Conservation (phyloP, 2,888 invertebrate species). For the Trachelus troglodyta region DNA sequence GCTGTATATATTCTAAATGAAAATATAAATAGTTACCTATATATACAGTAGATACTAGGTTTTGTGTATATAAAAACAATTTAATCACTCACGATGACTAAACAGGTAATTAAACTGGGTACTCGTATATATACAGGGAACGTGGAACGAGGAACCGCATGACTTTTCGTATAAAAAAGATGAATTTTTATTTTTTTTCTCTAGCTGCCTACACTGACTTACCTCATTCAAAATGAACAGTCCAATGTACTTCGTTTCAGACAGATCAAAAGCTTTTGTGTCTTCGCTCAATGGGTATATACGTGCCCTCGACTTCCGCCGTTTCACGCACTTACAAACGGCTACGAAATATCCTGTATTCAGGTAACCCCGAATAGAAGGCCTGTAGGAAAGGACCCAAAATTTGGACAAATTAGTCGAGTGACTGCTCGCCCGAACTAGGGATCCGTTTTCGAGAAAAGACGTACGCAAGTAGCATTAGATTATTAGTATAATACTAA, state of each 20-base stretch:
- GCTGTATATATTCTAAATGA: neutral
- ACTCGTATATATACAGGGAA: neutral
- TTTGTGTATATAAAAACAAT: neutral
- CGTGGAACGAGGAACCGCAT: neutral
- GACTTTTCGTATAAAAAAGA: constrained; percentile 7
- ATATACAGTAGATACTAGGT: neutral
- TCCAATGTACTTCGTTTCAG: neutral
- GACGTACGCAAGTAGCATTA: neutral
- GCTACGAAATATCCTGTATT: neutral
- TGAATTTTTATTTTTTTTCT: neutral
- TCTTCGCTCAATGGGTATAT: neutral
- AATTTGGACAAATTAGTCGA: neutral
- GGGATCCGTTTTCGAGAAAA: neutral
- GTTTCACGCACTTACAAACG: neutral
- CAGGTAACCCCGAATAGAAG: neutral
- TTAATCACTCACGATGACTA: neutral
- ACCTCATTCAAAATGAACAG: neutral
- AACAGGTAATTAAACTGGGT: neutral
- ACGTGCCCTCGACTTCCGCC: neutral
- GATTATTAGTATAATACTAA: neutral
- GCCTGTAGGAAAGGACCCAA: neutral
- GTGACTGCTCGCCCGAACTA: neutral
- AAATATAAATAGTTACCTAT: neutral
- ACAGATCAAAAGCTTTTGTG: neutral
- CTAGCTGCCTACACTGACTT: neutral